These are phyloP conservation scores for Drosophila serrata DNA, from an alignment of 1,140 invertebrate genomes.

Conservation along the genomic window DNA sequence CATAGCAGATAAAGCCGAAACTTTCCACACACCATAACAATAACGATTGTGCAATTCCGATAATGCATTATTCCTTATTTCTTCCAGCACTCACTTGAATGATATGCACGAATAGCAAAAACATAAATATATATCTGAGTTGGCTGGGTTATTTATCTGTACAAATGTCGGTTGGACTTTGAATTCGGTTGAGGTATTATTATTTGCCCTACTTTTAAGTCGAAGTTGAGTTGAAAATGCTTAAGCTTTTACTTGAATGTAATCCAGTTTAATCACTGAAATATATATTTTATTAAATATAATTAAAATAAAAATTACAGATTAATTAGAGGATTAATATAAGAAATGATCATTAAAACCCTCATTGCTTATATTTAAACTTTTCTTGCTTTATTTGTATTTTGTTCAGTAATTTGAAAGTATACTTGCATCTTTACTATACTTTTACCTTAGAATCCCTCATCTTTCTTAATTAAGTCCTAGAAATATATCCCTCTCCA, in stretches of 20 bases:
- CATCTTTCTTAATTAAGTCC: neutral
- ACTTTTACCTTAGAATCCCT: neutral
- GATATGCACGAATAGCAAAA: constrained; percentile 23
- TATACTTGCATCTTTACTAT: neutral
- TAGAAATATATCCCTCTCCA: neutral
- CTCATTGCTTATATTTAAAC: accelerated
- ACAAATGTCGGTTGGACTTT: constrained; percentile 8
- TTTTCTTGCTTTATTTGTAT: neutral
- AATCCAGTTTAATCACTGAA: neutral
- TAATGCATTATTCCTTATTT: constrained; percentile 72
- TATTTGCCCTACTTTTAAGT: neutral
- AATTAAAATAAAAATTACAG: neutral
- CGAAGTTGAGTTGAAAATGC: neutral
- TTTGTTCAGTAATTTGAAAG: too few species aligned
- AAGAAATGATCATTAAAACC: neutral
- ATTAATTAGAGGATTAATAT: neutral
- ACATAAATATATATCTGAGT: constrained; percentile 17
- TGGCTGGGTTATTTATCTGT: constrained; percentile 17
- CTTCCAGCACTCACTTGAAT: constrained; percentile 26
- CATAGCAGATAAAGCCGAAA: constrained; percentile 64
- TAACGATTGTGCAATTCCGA: constrained; percentile 79
- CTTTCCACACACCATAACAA: constrained; percentile 66
- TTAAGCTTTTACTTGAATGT: neutral
- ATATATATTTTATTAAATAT: neutral
- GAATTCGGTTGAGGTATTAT: constrained; percentile 11